Percentiles rank a stretch among this genome's conserved stretches.
phyloP scores from a whole-genome alignment of 2,888 invertebrate species.

The Melipona bicolor region DNA sequence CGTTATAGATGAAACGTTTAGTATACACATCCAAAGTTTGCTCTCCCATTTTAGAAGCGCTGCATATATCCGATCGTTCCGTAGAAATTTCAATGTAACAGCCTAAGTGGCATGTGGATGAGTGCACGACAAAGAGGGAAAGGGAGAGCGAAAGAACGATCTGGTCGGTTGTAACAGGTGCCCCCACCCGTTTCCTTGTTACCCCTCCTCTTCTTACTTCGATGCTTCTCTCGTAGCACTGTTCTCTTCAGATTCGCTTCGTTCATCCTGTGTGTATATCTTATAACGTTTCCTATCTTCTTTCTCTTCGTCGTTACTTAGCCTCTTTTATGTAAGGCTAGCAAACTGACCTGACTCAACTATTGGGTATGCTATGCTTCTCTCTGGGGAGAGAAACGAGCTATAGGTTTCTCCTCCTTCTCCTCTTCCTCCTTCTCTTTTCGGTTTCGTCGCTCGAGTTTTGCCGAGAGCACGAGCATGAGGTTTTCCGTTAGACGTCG shows the following conservation, averaged over 20 bases:
- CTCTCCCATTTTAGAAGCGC: constrained; percentile 12
- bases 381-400: constrained; percentile 13
- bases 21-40: constrained; percentile 18
- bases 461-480: constrained; percentile 7
- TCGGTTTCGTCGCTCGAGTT: constrained; percentile 39
- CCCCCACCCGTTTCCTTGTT: constrained; percentile 54
- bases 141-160: constrained; percentile 52
- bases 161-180: constrained; percentile 71
- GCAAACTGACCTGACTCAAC: constrained; percentile 76
- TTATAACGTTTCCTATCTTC: constrained; percentile 64
- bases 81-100: constrained; percentile 66
- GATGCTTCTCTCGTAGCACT: constrained; percentile 25
- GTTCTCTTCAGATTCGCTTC: constrained; percentile 42
- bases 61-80: constrained; percentile 42
- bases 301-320: constrained; percentile 65
- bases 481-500: constrained; percentile 9
- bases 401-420: not conserved
- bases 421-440: constrained; percentile 4
- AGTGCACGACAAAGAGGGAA: constrained; percentile 43
- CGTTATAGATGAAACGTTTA: constrained; percentile 28
- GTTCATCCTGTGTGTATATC: constrained; percentile 58
- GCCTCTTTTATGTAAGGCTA: constrained; percentile 73
- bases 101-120: constrained; percentile 64
- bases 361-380: constrained; percentile 51
- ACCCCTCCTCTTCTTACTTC: constrained; percentile 21